Percentiles rank a stretch among this genome's conserved stretches.
Conservation (phyloP, 2,113 vertebrate genomes). For the Poeciliopsis turrubarensis region DNA sequence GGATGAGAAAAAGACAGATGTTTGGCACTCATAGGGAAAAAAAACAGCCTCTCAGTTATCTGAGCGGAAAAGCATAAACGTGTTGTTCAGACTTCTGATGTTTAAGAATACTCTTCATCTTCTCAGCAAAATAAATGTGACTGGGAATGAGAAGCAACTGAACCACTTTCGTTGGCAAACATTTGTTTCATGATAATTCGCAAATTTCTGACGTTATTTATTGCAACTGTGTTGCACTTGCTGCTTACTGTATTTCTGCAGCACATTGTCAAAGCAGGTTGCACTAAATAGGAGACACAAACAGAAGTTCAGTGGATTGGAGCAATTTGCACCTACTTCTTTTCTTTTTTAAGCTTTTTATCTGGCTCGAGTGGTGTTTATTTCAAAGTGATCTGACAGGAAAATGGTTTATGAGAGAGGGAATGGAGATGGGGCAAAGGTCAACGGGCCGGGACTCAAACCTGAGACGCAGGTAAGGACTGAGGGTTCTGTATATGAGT, state of each 20-base stretch:
- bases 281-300: not conserved
- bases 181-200: not conserved
- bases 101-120: not conserved
- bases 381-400: too few species aligned
- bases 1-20: constrained; percentile 48
- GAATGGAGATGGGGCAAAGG: too few species aligned
- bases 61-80: not conserved
- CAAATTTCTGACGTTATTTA: not conserved
- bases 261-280: too few species aligned
- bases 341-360: not conserved
- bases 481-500: too few species aligned
- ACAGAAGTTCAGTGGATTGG: not conserved
- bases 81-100: not conserved
- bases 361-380: too few species aligned
- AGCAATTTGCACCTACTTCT: not conserved
- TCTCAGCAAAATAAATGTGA: not conserved
- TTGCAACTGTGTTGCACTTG: not conserved
- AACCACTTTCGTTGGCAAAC: not conserved
- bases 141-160: not conserved
- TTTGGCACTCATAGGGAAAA: constrained; percentile 16
- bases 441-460: too few species aligned
- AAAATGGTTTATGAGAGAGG: too few species aligned
- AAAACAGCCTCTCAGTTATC: not conserved
- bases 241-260: too few species aligned
- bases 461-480: too few species aligned